Conservation (phyloP, 1,140 invertebrate species). For the Hestina assimilis region DNA sequence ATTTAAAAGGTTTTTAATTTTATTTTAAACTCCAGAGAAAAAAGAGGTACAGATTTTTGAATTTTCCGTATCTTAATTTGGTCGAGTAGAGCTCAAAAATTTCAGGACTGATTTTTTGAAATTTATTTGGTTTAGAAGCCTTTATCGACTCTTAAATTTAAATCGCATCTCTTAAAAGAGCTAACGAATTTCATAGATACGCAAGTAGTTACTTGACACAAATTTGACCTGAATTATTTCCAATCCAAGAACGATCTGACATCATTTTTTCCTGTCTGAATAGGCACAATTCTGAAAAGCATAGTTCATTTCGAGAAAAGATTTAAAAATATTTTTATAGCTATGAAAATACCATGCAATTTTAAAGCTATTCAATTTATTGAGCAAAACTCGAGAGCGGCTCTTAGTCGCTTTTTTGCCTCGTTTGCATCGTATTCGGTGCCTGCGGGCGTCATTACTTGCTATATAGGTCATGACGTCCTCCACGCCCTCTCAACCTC, state of each 20-base stretch:
- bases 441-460: constrained; percentile 26
- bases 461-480: constrained; percentile 33
- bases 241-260: neutral
- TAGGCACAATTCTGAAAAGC: neutral
- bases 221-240: neutral
- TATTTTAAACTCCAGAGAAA: too few relatives aligned
- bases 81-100: too few relatives aligned
- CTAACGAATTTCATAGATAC: neutral
- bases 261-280: neutral
- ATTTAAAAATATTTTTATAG: neutral
- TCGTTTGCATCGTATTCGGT: constrained; percentile 9
- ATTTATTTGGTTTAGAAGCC: too few relatives aligned
- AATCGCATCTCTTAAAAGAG: neutral
- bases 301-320: neutral
- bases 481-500: constrained; percentile 26
- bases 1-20: too few relatives aligned
- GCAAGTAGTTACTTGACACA: neutral
- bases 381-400: neutral
- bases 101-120: too few relatives aligned
- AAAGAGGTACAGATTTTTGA: too few relatives aligned
- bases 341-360: neutral
- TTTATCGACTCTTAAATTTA: neutral
- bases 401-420: neutral
- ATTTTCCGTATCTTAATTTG: too few relatives aligned
- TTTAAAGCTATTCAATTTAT: neutral